Base-by-base conservation (phyloP, 2,797 vertebrate genomes). In the Protonibea diacanthus region DNA sequence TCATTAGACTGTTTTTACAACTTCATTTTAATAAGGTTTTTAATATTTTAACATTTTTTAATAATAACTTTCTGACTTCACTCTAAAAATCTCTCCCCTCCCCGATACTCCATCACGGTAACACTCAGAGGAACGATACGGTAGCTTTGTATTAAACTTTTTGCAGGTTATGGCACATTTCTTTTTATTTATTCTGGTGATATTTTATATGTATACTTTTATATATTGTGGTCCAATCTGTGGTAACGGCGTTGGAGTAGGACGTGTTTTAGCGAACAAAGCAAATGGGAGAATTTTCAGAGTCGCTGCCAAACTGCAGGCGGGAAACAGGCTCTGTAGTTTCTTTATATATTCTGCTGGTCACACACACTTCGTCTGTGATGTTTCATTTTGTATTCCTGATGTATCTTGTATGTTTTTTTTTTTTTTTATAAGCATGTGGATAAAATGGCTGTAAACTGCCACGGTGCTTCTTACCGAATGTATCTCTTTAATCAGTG, bases 401-500 rank as follows among this genome's bases (percentile, higher is more conserved):
- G n/a, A 5, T 75, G 49, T 72, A 27, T 65, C 3, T 25, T 56
- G 12, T 76, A 42, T 76, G 40, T 59, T 64, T 72, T 66, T 72
- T 69, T 72, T 8, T n/a, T 10, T 20, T 59, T 60, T 23, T 1
- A 7, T 51, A 38, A 69, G 29, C 59, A 44, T 75, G 52, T 72
- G 71, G 21, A 53, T 74, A 27, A 56, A 51, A 52, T 11, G 64
- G 74, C 70, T 2, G 51, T 62, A 18, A 59, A 47, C 58, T 18
- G 62, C 74, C 59, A 15, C 57, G 78, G 81, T 68, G 81, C 75
- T 80, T 81, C 72, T 82, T 52, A 66, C 69, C n/a, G 72, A 91
- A 84, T 89, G 88, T 86, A 80, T 74, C 38, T 78, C 63, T 84
- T 51, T 51, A 75, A 82, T 81, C 80, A 83, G 69, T 81, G 25